Evolutionary conservation across 2,888 invertebrate genomes (phyloP).

Genomic region (Athrips mouffetella): DNA sequence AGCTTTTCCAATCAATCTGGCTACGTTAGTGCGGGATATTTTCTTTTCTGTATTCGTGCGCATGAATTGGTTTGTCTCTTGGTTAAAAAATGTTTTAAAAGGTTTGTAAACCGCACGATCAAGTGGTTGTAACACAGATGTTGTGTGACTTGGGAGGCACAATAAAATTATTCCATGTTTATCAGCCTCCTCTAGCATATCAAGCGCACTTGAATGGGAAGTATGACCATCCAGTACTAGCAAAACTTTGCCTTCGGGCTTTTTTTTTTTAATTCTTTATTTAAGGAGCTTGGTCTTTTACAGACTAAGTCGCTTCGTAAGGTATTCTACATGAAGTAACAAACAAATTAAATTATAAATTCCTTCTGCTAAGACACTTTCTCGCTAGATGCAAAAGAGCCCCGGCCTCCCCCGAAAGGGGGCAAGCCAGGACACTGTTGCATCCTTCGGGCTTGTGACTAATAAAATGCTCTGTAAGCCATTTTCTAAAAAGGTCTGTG

Average conservation of each 20-base stretch:
- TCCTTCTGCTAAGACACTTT: too few species aligned
- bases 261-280: too few species aligned
- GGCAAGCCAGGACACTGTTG: too few species aligned
- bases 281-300: too few species aligned
- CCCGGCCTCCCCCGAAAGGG: too few species aligned
- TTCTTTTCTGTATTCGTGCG: constrained; percentile 15
- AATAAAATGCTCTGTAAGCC: constrained; percentile 4
- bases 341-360: too few species aligned
- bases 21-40: background rate
- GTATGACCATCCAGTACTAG: constrained; percentile 4
- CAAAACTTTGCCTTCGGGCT: constrained; percentile 5
- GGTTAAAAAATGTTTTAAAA: constrained; percentile 27
- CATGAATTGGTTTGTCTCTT: constrained; percentile 26
- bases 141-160: constrained; percentile 28
- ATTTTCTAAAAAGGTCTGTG: constrained; percentile 5
- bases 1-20: background rate
- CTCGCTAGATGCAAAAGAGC: too few species aligned
- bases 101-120: constrained; percentile 27
- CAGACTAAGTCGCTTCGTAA: too few species aligned
- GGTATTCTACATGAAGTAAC: too few species aligned
- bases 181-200: background rate
- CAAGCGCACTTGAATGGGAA: background rate
- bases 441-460: background rate
- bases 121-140: constrained; percentile 24
- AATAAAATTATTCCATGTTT: constrained; percentile 18